These are phyloP conservation scores for Falcaria lacertinaria DNA, from an alignment of 2,888 invertebrate genomes.

Conservation along the genomic window DNA sequence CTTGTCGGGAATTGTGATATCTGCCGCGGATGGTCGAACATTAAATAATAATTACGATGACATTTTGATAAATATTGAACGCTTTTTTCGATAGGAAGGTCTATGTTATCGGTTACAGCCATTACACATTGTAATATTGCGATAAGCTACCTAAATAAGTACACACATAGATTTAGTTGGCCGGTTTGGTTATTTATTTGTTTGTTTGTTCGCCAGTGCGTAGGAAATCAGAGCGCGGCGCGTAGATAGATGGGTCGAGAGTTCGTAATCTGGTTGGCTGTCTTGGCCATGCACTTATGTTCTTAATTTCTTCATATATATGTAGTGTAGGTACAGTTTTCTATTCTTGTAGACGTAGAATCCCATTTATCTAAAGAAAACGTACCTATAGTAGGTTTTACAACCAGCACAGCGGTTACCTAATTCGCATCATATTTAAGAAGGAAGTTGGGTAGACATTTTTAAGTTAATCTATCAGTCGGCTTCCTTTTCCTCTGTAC, in stretches of 20 bases:
- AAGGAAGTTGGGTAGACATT: not conserved
- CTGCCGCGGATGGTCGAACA: slow-evolving; percentile 31
- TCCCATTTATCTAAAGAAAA: too few relatives aligned
- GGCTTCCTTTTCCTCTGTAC: not conserved
- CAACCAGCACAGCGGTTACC: too few relatives aligned
- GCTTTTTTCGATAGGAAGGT: slow-evolving; percentile 64
- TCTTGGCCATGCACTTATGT: not conserved
- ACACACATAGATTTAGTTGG: slow-evolving; percentile 28
- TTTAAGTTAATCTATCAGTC: not conserved
- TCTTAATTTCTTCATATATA: too few relatives aligned
- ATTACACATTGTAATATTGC: slow-evolving; percentile 66
- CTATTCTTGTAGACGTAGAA: too few relatives aligned
- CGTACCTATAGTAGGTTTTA: too few relatives aligned
- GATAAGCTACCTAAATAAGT: slow-evolving; percentile 64
- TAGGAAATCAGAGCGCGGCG: slow-evolving; percentile 4
- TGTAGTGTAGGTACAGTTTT: too few relatives aligned
- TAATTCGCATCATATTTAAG: too few relatives aligned
- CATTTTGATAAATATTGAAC: slow-evolving; percentile 61
- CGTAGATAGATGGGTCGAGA: slow-evolving; percentile 2
- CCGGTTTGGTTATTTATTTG: slow-evolving; percentile 20
- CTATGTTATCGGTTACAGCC: slow-evolving; percentile 70
- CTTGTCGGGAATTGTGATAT: slow-evolving; percentile 64
- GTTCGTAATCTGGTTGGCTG: not conserved
- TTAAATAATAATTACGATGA: slow-evolving; percentile 57
- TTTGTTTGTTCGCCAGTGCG: slow-evolving; percentile 17